Percentiles rank a stretch among this genome's conserved stretches.
phyloP scores from a whole-genome alignment of 2,797 vertebrate species.

The Halcyon badia region DNA sequence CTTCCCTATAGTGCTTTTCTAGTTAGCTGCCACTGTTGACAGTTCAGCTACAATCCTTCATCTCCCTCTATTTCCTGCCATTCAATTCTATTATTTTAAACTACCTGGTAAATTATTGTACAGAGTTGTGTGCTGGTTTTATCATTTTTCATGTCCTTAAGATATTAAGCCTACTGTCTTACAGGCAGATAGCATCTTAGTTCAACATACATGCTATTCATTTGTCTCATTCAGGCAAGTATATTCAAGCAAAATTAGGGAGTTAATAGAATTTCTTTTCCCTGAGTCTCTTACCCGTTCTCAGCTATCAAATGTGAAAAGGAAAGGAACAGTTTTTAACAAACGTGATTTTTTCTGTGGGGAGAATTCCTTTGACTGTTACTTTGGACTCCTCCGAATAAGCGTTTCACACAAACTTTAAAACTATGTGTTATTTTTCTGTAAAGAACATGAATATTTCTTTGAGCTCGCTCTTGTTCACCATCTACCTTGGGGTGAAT shows the following conservation, averaged over 20 bases:
- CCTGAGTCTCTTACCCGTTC: not conserved
- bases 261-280: not conserved
- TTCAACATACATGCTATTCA: not conserved
- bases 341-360: not conserved
- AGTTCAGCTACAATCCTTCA: not conserved
- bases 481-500: not conserved
- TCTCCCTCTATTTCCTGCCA: not conserved
- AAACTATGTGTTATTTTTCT: not conserved
- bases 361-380: not conserved
- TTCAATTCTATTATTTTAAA: not conserved
- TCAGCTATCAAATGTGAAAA: not conserved
- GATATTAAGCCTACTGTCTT: not conserved
- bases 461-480: not conserved
- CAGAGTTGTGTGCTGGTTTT: not conserved
- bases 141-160: not conserved
- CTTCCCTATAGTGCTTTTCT: not conserved
- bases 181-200: not conserved
- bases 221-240: not conserved
- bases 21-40: not conserved
- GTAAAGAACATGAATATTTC: fast-evolving
- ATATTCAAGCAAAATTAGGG: not conserved
- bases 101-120: not conserved
- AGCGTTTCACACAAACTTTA: not conserved
- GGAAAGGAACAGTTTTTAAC: not conserved
- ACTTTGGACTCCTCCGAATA: not conserved